Evolutionary conservation across 2,888 invertebrate genomes (phyloP).

Genomic region (Cremastobaeus sp.): DNA sequence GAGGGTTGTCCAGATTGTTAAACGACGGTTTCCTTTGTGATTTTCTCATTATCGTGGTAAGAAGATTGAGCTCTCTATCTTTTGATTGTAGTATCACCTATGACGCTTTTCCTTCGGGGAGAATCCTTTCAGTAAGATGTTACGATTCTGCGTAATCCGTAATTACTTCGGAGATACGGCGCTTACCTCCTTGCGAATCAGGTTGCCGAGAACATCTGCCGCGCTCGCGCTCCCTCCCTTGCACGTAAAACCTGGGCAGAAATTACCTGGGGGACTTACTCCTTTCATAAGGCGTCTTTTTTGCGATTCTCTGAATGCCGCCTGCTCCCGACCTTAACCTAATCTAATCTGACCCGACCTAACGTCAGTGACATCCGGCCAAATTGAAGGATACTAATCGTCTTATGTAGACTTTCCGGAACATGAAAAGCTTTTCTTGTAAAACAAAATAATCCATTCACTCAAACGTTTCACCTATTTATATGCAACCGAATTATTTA

Average conservation of each 20-base stretch:
- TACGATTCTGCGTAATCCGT: constrained; percentile 56
- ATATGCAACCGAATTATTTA: no score
- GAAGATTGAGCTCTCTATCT: constrained; percentile 46
- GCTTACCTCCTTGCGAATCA: constrained; percentile 47
- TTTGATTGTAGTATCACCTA: constrained; percentile 49
- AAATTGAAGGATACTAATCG: constrained; percentile 49
- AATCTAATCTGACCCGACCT: constrained; percentile 28
- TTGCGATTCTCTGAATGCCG: constrained; percentile 10
- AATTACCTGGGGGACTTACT: constrained; percentile 63
- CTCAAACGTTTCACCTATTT: no score
- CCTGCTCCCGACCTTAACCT: constrained; percentile 40
- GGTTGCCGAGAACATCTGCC: constrained; percentile 41
- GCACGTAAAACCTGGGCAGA: constrained; percentile 42
- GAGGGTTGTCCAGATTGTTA: constrained; percentile 1
- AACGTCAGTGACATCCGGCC: constrained; percentile 13
- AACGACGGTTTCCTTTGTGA: constrained; percentile 63
- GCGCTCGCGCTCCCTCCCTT: constrained; percentile 15
- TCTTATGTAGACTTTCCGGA: constrained; percentile 41
- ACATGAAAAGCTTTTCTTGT: constrained; percentile 11
- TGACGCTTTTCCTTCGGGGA: constrained; percentile 39
- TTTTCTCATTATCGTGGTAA: constrained; percentile 67
- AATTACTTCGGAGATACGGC: constrained; percentile 49
- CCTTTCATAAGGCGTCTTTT: constrained; percentile 53
- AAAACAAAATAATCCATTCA: constrained; percentile 39
- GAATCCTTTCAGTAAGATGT: constrained; percentile 44